phyloP scores from a whole-genome alignment of 2,113 vertebrate genomes.

The Silurus meridionalis region DNA sequence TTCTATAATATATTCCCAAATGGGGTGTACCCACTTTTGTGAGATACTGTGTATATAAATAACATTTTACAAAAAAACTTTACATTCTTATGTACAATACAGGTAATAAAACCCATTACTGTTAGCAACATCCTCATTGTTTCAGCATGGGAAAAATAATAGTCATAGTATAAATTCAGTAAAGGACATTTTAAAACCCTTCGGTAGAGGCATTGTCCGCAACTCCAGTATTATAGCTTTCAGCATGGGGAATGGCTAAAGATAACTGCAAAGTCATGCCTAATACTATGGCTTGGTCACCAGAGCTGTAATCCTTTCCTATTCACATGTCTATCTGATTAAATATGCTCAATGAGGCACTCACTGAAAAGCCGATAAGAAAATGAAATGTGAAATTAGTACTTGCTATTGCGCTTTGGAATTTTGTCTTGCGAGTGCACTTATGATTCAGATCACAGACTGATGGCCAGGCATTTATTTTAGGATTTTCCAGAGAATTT shows the following conservation, averaged over 20 bases:
- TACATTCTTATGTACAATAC: background rate
- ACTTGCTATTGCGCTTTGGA: too few relatives aligned
- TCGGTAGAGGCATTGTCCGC: background rate
- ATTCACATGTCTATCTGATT: background rate
- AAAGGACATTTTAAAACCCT: background rate
- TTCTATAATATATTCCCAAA: too few relatives aligned
- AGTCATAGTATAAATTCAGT: background rate
- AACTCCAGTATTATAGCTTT: background rate
- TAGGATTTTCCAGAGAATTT: too few relatives aligned
- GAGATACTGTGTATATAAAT: too few relatives aligned
- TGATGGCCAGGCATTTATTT: too few relatives aligned
- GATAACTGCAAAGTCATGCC: background rate
- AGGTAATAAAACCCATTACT: background rate
- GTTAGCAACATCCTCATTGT: background rate
- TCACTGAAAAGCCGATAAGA: background rate
- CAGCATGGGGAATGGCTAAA: too few relatives aligned
- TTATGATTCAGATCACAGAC: too few relatives aligned
- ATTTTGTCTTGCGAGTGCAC: too few relatives aligned
- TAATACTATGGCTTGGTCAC: background rate
- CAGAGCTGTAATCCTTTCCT: background rate
- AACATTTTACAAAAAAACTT: background rate
- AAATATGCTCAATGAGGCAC: background rate
- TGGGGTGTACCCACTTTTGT: too few relatives aligned
- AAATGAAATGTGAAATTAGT: background rate
- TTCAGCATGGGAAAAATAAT: background rate